phyloP scores from a whole-genome alignment of 2,797 vertebrate genomes.

The Pterois miles region DNA sequence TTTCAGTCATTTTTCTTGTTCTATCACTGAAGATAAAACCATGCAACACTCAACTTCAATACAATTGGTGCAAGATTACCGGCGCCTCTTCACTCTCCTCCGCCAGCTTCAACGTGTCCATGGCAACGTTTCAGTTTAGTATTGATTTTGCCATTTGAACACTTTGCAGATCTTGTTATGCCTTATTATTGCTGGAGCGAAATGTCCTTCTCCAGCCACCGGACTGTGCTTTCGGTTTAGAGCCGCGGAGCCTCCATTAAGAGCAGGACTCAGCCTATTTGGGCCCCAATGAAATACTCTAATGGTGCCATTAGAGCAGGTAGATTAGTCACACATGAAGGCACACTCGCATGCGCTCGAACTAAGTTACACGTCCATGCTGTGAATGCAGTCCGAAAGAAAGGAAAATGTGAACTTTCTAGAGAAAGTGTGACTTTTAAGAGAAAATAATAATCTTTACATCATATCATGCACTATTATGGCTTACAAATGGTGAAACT shows the following conservation, averaged over 20 bases:
- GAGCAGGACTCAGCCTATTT: conserved; percentile 60
- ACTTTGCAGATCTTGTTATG: conserved; percentile 78
- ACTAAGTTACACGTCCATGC: conserved; percentile 5
- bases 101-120: conserved; percentile 59
- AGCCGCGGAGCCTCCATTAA: conserved; percentile 64
- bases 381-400: neutral
- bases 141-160: conserved; percentile 78
- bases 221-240: conserved; percentile 52
- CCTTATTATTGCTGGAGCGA: conserved; percentile 64
- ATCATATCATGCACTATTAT: neutral
- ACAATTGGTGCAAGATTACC: conserved; percentile 11
- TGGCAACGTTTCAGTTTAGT: conserved; percentile 75
- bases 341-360: conserved; percentile 10
- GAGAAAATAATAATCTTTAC: neutral
- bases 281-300: conserved; percentile 58
- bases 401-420: conserved; percentile 11
- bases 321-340: conserved; percentile 59
- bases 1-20: conserved; percentile 34
- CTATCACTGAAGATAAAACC: conserved; percentile 40
- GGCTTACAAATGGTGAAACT: neutral
- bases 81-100: conserved; percentile 47
- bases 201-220: conserved; percentile 63
- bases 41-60: conserved; percentile 40
- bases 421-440: neutral
- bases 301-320: conserved; percentile 72